Percentiles rank a stretch among this genome's conserved stretches.
Conservation (phyloP, 92 coral and sea anemone genomes). For the Porites rus region DNA sequence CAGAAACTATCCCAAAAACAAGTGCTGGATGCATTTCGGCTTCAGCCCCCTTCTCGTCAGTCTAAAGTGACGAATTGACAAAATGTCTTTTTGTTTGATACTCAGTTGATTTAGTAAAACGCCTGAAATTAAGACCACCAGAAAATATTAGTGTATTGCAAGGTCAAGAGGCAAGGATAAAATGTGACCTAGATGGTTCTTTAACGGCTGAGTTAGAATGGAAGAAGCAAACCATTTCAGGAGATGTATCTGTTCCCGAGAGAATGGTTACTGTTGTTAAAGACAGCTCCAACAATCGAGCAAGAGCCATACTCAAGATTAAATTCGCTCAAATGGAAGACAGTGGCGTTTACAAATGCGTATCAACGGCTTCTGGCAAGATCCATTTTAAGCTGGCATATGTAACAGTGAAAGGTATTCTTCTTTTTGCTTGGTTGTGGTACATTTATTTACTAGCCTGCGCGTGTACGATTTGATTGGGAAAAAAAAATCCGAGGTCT, state of each 20-base stretch:
- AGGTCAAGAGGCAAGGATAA: constrained; percentile 36
- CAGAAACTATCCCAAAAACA: no score
- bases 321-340: constrained; percentile 35
- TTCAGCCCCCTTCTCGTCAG: no score
- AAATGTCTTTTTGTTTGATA: neutral
- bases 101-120: neutral
- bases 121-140: neutral
- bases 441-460: no score
- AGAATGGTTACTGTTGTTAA: constrained; percentile 1
- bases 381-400: constrained; percentile 7
- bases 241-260: constrained; percentile 9
- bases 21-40: no score
- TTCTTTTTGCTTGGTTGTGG: no score
- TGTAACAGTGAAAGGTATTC: constrained; percentile 39
- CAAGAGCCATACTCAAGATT: constrained; percentile 27
- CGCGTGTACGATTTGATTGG: no score
- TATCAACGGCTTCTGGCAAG: neutral
- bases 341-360: constrained; percentile 45
- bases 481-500: no score
- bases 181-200: constrained; percentile 30
- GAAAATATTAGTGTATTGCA: neutral
- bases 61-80: neutral
- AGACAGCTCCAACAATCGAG: constrained; percentile 9
- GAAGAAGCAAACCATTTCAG: constrained; percentile 4
- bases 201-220: constrained; percentile 24